phyloP scores from a whole-genome alignment of 35 echinoderm and acorn worm genomes.

The Anneissia japonica region DNA sequence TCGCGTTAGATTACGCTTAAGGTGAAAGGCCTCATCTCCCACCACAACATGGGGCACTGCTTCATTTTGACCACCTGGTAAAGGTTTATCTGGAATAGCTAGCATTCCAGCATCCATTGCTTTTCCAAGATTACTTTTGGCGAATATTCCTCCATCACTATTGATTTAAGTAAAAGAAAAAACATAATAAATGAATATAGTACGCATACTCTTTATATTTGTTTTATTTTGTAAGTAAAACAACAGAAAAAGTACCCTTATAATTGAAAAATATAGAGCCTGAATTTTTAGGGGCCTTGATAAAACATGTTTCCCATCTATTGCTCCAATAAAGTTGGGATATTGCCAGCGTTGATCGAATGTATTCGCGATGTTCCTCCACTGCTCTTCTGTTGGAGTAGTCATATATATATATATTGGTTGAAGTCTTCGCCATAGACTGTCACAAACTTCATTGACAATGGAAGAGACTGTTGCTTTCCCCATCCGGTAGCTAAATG shows the following conservation, averaged over 20 bases:
- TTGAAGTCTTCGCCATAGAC: slow-evolving; percentile 21
- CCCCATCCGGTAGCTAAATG: slow-evolving; percentile 13
- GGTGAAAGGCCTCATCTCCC: slow-evolving; percentile 36
- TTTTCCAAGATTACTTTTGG: neutral
- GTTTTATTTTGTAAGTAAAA: neutral
- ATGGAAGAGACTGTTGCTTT: slow-evolving; percentile 17
- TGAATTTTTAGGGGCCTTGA: neutral
- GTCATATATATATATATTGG: slow-evolving; percentile 25
- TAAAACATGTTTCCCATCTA: slow-evolving; percentile 18
- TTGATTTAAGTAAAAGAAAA: neutral
- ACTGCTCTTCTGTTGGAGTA: neutral
- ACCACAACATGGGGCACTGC: slow-evolving; percentile 5
- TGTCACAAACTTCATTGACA: neutral
- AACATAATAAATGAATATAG: neutral
- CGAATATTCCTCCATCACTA: slow-evolving; percentile 13
- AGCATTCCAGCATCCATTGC: neutral
- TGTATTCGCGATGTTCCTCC: neutral
- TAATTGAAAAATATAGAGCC: slow-evolving; percentile 2
- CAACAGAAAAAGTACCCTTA: neutral
- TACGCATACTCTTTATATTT: too few species aligned
- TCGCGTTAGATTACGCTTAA: slow-evolving; percentile 8
- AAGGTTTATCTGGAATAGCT: neutral
- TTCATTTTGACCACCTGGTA: neutral
- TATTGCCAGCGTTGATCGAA: slow-evolving; percentile 11
- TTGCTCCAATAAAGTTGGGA: neutral